Evolutionary conservation across 2,888 invertebrate genomes (phyloP).

Genomic region (Serrognathus titanus): DNA sequence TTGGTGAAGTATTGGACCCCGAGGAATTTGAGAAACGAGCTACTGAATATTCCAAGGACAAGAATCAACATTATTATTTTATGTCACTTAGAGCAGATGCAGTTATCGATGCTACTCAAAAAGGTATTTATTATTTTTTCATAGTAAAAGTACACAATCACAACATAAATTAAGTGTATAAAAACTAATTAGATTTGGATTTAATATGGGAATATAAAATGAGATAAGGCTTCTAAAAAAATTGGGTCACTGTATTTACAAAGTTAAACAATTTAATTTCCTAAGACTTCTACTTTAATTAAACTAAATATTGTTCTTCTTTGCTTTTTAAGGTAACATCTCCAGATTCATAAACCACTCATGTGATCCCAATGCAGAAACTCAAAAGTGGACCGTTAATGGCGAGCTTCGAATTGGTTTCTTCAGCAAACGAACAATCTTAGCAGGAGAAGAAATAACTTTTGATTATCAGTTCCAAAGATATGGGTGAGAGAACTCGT

Average conservation of each 20-base stretch:
- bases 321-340: slow-evolving; percentile 63
- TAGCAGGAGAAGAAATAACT: slow-evolving; percentile 90
- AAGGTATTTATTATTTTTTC: slow-evolving; percentile 53
- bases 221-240: no score
- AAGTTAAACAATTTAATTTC: no score
- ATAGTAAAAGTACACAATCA: no score
- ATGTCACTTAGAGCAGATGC: slow-evolving; percentile 94
- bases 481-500: slow-evolving; percentile 69
- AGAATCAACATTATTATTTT: slow-evolving; percentile 93
- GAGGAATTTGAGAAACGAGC: slow-evolving; percentile 86
- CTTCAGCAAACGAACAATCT: slow-evolving; percentile 82
- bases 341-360: slow-evolving; percentile 99
- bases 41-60: slow-evolving; percentile 83
- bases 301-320: no score
- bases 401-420: slow-evolving; percentile 94
- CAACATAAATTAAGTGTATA: not conserved
- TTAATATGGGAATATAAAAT: not conserved
- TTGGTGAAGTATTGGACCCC: slow-evolving; percentile 93
- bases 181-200: not conserved
- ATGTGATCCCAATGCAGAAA: slow-evolving; percentile 97
- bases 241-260: no score
- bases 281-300: no score
- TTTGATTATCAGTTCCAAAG: slow-evolving; percentile 98
- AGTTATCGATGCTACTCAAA: slow-evolving; percentile 93
- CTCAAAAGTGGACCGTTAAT: slow-evolving; percentile 96